Percentiles rank a stretch among this genome's conserved stretches.
These are phyloP conservation scores for Colletes collaris DNA, from an alignment of 2,888 invertebrate species.

Conservation along the genomic window DNA sequence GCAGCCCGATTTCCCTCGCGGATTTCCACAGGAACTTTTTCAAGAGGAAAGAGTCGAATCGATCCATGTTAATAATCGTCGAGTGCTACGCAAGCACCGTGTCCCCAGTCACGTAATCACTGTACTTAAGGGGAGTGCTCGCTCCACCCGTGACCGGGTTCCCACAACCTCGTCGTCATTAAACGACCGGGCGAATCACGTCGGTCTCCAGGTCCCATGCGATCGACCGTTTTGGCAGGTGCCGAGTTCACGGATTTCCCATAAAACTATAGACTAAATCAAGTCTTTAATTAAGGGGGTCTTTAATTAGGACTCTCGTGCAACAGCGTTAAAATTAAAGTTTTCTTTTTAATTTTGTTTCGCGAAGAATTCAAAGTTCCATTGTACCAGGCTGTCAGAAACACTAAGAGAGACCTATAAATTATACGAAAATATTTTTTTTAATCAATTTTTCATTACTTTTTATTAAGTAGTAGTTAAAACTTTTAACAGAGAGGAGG, in stretches of 20 bases:
- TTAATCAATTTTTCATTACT: slow-evolving; percentile 10
- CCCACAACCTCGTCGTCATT: slow-evolving; percentile 80
- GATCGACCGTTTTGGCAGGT: slow-evolving; percentile 72
- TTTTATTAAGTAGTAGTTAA: not conserved
- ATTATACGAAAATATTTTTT: no score
- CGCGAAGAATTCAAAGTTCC: no score
- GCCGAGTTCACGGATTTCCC: slow-evolving; percentile 71
- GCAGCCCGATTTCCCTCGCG: slow-evolving; percentile 21
- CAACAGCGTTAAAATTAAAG: not conserved
- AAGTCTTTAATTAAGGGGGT: slow-evolving; percentile 55
- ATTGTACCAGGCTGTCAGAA: no score
- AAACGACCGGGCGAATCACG: slow-evolving; percentile 67
- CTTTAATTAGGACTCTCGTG: slow-evolving; percentile 1
- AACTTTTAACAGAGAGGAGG: no score
- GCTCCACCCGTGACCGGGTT: slow-evolving; percentile 78
- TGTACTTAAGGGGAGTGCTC: slow-evolving; percentile 77
- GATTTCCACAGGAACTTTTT: slow-evolving; percentile 35
- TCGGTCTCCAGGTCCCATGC: slow-evolving; percentile 51
- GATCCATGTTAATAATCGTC: slow-evolving; percentile 62
- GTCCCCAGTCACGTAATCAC: slow-evolving; percentile 79
- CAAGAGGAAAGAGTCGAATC: slow-evolving; percentile 48
- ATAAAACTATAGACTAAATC: slow-evolving; percentile 59
- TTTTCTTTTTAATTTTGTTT: no score
- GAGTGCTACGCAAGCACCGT: slow-evolving; percentile 76
- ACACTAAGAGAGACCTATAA: not conserved